Percentiles rank a stretch among this genome's conserved stretches.
Conservation (phyloP, 2,113 vertebrate species). For the Ursus arctos region DNA sequence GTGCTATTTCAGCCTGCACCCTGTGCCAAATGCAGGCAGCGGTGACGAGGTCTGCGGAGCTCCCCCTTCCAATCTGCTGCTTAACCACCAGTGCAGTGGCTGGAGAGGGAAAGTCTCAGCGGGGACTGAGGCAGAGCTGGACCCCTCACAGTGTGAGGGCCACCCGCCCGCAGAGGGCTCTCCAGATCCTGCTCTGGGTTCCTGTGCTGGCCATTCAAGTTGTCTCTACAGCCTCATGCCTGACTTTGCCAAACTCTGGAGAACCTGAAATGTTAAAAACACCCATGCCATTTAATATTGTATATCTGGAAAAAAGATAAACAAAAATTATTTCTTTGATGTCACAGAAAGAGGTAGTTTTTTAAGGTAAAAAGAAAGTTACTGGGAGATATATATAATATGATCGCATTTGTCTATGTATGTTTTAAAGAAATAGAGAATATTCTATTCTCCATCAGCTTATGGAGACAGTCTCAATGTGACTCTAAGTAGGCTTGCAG, state of each 20-base stretch:
- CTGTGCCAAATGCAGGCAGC: conserved; percentile 65
- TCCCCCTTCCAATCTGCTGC: conserved; percentile 25
- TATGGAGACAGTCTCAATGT: neutral
- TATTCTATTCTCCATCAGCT: neutral
- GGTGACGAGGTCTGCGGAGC: neutral
- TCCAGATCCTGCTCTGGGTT: neutral
- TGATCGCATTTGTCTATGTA: neutral
- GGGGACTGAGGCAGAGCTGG: neutral
- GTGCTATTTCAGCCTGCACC: conserved; percentile 54
- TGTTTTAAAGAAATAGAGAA: neutral
- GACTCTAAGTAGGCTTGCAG: neutral
- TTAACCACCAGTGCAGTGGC: neutral
- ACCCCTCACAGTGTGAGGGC: neutral
- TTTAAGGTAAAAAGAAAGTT: conserved; percentile 20
- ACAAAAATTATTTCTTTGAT: neutral
- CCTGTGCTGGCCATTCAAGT: neutral
- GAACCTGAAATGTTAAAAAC: neutral
- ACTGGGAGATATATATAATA: neutral
- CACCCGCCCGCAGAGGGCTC: neutral
- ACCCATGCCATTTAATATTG: neutral
- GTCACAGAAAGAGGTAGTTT: neutral
- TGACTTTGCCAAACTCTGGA: neutral
- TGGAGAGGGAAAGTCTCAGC: neutral
- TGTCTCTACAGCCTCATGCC: neutral
- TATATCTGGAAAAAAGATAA: neutral